Base-by-base conservation (phyloP, 53 echinoderm and acorn worm species). In the Pentamera pediparva region DNA sequence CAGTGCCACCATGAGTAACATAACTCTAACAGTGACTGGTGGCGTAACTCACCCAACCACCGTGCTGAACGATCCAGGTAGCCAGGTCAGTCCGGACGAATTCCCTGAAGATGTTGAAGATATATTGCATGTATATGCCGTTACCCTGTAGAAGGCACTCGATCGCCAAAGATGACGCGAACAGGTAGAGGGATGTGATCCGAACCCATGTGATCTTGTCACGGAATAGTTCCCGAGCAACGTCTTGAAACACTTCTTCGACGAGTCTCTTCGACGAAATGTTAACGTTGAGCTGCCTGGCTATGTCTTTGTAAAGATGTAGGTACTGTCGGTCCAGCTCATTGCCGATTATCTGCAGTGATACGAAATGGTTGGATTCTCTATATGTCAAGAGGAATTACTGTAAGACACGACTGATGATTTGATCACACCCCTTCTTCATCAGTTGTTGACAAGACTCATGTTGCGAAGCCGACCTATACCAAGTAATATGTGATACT, bases 21-120 rank as follows among this genome's bases (percentile, higher is more conserved):
- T n/a, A n/a, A n/a, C n/a, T n/a, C n/a, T n/a, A n/a, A n/a, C n/a
- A n/a, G n/a, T n/a, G n/a, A n/a, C n/a, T n/a, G n/a, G n/a, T n/a
- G n/a, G n/a, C n/a, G n/a, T n/a, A n/a, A 78, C 92, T 43, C 45
- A 92, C 92, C 92, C 92, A 92, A 30, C 92, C 92, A n/a, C 92
- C 92, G 21, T 74, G 87, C 61, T 69, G 59, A 31, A 84, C 69
- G 18, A 92, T 92, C 92, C 92, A 92, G 38, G 32, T 55, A 2
- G 74, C 81, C 30, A 92, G 78, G 30, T 75, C 72, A 15, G 75
- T 85, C 36, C 78, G 59, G 2, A 92, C 85, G 32, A 81, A 83
- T 30, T 76, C 25, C 32, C 77, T 84, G 19, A 92, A 36, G 13
- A 53, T 61, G 39, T 81, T 79, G 26, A 81, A 74, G 47, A 76